Percentiles rank a stretch among this genome's conserved stretches.
phyloP scores from a whole-genome alignment of 1,140 invertebrate genomes.

The Rhynchophorus ferrugineus region DNA sequence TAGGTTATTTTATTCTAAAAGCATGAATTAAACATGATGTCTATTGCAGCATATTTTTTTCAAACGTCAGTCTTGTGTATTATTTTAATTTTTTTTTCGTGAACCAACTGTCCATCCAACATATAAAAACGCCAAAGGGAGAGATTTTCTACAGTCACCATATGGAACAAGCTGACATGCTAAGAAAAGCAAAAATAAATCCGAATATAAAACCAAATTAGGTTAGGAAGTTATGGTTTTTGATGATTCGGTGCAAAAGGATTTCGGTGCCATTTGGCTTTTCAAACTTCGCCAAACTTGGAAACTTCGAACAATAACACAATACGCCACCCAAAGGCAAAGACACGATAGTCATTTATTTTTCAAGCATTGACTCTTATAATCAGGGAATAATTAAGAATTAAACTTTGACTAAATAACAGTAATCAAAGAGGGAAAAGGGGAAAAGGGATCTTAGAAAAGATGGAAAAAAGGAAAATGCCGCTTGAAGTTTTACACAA shows the following conservation, averaged over 20 bases:
- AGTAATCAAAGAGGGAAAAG: not conserved
- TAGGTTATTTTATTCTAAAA: no score
- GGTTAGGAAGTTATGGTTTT: constrained; percentile 20
- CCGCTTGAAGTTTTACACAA: no score
- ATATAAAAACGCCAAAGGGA: constrained; percentile 12
- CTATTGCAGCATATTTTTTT: no score
- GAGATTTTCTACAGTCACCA: constrained; percentile 15
- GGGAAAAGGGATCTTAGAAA: not conserved
- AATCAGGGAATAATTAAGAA: constrained; percentile 10
- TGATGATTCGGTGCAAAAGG: constrained; percentile 18
- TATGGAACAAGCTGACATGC: constrained; percentile 12
- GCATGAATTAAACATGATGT: no score
- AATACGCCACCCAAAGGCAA: constrained; percentile 6
- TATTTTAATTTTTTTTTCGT: no score
- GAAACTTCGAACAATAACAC: constrained; percentile 18
- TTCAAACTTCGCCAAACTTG: constrained; percentile 16
- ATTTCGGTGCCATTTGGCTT: constrained; percentile 15
- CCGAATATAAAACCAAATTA: constrained; percentile 21
- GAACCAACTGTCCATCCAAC: no score
- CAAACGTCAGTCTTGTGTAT: no score
- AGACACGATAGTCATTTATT: constrained; percentile 8
- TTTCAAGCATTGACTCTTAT: constrained; percentile 7
- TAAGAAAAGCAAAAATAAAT: constrained; percentile 16
- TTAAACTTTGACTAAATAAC: constrained; percentile 3
- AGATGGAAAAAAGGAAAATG: not conserved